Evolutionary conservation across 2,888 invertebrate genomes (phyloP).

Genomic region (Lymantria monacha): DNA sequence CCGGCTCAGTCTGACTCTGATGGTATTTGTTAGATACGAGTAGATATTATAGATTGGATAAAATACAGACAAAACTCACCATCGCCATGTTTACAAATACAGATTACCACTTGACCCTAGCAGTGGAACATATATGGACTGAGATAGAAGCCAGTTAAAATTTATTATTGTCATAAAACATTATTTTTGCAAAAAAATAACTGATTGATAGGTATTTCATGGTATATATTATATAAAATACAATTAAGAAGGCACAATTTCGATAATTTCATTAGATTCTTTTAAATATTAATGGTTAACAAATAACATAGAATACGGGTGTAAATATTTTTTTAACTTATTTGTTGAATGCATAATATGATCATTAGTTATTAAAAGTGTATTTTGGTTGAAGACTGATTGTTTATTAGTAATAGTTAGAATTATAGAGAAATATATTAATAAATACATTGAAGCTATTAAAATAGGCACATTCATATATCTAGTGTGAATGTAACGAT

Average conservation of each 20-base stretch:
- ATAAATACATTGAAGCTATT: not conserved
- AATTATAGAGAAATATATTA: conserved; percentile 15
- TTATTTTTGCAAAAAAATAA: no score
- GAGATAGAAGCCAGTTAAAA: no score
- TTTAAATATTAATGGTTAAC: conserved; percentile 23
- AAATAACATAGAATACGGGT: conserved; percentile 22
- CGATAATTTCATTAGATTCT: conserved; percentile 18
- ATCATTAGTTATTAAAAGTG: conserved; percentile 36
- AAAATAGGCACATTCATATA: not conserved
- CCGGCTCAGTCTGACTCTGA: no score
- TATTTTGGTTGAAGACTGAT: conserved; percentile 80
- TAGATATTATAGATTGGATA: no score
- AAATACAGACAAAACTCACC: no score
- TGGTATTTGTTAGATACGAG: no score
- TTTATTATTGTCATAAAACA: no score
- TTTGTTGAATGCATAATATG: conserved; percentile 41
- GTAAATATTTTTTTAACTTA: conserved; percentile 44
- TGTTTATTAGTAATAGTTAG: conserved; percentile 48
- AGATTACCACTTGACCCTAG: no score
- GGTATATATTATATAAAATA: not conserved
- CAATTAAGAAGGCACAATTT: conserved; percentile 43
- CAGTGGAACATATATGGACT: no score
- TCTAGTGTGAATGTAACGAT: not conserved
- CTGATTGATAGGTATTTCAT: not conserved
- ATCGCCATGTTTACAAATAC: no score